These are phyloP conservation scores for Zeus faber DNA, from an alignment of 2,113 vertebrate species.

Conservation along the genomic window DNA sequence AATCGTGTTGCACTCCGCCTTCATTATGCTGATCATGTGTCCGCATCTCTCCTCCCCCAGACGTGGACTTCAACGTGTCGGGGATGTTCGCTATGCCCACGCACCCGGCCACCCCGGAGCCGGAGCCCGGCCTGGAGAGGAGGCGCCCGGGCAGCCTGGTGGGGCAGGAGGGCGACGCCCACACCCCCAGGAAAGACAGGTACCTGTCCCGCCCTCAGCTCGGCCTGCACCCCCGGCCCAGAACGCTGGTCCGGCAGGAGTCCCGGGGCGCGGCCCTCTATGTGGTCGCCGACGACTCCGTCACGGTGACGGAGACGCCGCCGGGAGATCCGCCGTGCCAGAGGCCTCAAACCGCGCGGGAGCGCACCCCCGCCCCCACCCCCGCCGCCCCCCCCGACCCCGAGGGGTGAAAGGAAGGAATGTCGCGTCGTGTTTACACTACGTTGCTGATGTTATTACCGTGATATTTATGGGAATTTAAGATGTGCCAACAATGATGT, in stretches of 20 bases:
- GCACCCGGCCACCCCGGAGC: slow-evolving; percentile 71
- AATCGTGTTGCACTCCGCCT: too few relatives aligned
- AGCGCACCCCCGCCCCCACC: too few relatives aligned
- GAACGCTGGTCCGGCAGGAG: slow-evolving; percentile 68
- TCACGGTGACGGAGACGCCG: slow-evolving; percentile 71
- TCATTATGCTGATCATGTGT: too few relatives aligned
- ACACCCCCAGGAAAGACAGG: slow-evolving; percentile 91
- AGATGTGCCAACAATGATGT: too few relatives aligned
- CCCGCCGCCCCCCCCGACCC: too few relatives aligned
- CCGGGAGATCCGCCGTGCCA: slow-evolving; percentile 63
- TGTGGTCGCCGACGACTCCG: slow-evolving; percentile 73
- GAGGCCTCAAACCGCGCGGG: slow-evolving; percentile 55
- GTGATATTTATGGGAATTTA: too few relatives aligned
- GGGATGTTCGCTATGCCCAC: slow-evolving; percentile 85
- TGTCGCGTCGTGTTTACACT: too few relatives aligned
- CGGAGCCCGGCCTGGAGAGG: slow-evolving; percentile 82
- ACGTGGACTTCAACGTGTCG: slow-evolving; percentile 96
- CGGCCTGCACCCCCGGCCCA: slow-evolving; percentile 62
- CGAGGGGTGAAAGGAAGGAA: too few relatives aligned
- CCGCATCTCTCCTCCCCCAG: slow-evolving; percentile 58
- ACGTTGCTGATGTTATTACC: too few relatives aligned
- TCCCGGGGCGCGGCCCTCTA: slow-evolving; percentile 70
- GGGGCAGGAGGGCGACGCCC: slow-evolving; percentile 85
- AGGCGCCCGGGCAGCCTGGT: slow-evolving; percentile 88
- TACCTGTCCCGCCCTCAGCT: slow-evolving; percentile 76